phyloP scores from a whole-genome alignment of 2,113 vertebrate species.

The Thalassoma bifasciatum region DNA sequence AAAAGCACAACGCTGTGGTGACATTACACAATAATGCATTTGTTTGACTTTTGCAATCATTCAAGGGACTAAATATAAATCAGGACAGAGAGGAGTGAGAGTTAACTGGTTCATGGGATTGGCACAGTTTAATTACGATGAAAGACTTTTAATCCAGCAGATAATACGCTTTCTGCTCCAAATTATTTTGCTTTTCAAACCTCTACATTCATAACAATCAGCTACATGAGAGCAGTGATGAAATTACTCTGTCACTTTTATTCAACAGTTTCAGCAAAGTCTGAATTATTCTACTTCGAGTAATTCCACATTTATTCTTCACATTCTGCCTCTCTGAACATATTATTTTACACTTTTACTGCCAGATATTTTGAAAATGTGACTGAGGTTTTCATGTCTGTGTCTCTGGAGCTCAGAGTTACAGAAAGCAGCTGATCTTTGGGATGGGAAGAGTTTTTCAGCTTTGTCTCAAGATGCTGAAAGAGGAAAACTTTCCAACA shows the following conservation, averaged over 20 bases:
- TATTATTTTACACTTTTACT: background rate
- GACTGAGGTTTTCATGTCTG: no score
- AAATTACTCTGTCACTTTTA: background rate
- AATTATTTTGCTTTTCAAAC: background rate
- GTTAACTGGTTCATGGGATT: background rate
- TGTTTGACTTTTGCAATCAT: background rate
- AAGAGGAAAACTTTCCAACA: slow-evolving; percentile 36
- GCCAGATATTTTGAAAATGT: no score
- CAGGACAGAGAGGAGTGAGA: background rate
- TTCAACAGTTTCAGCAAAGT: background rate
- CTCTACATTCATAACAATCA: background rate
- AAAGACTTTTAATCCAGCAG: background rate
- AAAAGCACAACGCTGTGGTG: slow-evolving; percentile 10
- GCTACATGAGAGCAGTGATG: no score
- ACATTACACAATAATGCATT: slow-evolving; percentile 18
- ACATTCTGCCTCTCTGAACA: background rate
- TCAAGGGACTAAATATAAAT: background rate
- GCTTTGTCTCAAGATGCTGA: background rate
- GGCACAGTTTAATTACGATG: background rate
- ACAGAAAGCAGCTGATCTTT: slow-evolving; percentile 2
- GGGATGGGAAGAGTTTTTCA: slow-evolving; percentile 16
- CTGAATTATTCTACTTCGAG: background rate
- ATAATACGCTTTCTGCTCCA: background rate
- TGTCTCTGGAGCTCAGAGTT: slow-evolving; percentile 7
- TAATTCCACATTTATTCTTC: background rate